Evolutionary conservation across 2,113 vertebrate genomes (phyloP).

Genomic region (Corythornis madagascariensis): DNA sequence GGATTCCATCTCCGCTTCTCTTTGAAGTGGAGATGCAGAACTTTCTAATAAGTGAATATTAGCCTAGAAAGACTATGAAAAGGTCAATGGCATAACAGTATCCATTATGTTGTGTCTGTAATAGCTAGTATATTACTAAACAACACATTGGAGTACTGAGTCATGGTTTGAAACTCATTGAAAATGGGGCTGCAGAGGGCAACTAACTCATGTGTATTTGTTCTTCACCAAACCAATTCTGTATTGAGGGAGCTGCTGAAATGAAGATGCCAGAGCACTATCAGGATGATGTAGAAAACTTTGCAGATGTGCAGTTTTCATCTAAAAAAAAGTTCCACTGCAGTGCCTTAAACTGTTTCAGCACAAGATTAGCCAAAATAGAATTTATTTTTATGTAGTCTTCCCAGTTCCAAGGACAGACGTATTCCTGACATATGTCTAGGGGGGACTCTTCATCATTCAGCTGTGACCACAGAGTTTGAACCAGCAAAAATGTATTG

Average conservation of each 20-base stretch:
- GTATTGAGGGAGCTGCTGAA: neutral
- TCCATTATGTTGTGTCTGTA: neutral
- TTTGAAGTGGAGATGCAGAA: neutral
- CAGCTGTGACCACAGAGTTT: neutral
- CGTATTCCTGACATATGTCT: neutral
- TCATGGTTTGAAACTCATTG: neutral
- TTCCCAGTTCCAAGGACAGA: neutral
- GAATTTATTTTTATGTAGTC: neutral
- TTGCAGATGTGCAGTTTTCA: slow-evolving; percentile 39
- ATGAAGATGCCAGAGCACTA: slow-evolving; percentile 5
- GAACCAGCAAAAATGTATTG: neutral
- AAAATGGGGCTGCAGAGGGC: neutral
- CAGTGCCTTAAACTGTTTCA: neutral
- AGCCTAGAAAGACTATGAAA: neutral
- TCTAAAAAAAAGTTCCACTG: slow-evolving; percentile 28
- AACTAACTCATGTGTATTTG: neutral
- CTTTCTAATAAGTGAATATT: neutral
- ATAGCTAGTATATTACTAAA: neutral
- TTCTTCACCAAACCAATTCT: slow-evolving; percentile 19
- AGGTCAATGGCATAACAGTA: neutral
- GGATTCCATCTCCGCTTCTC: neutral
- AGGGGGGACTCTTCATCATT: neutral
- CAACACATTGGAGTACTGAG: neutral
- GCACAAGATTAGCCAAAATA: slow-evolving; percentile 3
- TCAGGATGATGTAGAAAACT: neutral